phyloP scores from a whole-genome alignment of 2,888 invertebrate genomes.

The Odontomyia ornata region DNA sequence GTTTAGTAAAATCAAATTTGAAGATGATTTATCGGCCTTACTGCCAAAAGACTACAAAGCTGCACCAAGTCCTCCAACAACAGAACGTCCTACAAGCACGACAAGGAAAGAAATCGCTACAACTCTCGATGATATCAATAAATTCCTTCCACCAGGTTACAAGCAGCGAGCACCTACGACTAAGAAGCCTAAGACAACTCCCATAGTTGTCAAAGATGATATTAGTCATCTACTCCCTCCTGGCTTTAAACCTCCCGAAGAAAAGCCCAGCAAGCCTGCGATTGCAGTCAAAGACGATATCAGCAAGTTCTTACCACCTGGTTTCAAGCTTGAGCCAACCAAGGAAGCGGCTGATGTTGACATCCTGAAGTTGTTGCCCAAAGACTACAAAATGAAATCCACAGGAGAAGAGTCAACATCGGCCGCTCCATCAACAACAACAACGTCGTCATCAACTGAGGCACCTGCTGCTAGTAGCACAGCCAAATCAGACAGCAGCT shows the following conservation, averaged over 20 bases:
- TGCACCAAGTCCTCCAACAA: slow-evolving; percentile 62
- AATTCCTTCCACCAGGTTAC: slow-evolving; percentile 74
- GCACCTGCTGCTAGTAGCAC: slow-evolving; percentile 57
- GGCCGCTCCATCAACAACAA: background rate
- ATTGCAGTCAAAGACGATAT: slow-evolving; percentile 46
- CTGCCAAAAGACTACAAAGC: slow-evolving; percentile 68
- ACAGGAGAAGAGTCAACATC: background rate
- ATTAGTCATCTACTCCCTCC: slow-evolving; percentile 67
- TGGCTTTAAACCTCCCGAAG: slow-evolving; percentile 64
- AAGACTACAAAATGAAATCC: slow-evolving; percentile 67
- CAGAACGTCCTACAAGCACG: slow-evolving; percentile 20
- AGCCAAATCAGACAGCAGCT: slow-evolving; percentile 63
- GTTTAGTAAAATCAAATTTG: slow-evolving; percentile 59
- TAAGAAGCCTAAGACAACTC: slow-evolving; percentile 55
- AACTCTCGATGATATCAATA: slow-evolving; percentile 68
- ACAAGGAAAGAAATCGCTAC: slow-evolving; percentile 61
- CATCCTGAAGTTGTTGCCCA: slow-evolving; percentile 70
- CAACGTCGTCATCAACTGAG: background rate
- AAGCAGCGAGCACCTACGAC: slow-evolving; percentile 63
- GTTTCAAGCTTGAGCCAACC: slow-evolving; percentile 63
- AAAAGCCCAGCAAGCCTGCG: slow-evolving; percentile 52
- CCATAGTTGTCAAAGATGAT: slow-evolving; percentile 45
- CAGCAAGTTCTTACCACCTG: slow-evolving; percentile 68
- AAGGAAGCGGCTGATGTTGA: slow-evolving; percentile 58
- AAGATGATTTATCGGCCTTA: slow-evolving; percentile 61